Evolutionary conservation across 2,888 invertebrate species (phyloP).

Genomic region (Seira ritae): DNA sequence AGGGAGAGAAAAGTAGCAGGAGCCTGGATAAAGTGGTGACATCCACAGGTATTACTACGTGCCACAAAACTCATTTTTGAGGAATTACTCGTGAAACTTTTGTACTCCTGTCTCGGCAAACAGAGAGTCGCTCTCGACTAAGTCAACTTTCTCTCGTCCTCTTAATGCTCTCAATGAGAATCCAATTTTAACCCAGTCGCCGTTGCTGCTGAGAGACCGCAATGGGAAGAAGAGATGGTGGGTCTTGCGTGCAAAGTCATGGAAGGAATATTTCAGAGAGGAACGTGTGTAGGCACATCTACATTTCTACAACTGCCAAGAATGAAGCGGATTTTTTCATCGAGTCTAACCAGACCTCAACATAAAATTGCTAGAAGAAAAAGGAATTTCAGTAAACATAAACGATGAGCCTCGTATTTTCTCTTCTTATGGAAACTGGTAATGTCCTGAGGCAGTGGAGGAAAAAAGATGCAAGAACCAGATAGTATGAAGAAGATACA

Average conservation of each 20-base stretch:
- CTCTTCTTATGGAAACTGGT: slow-evolving; percentile 53
- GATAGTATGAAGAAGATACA: slow-evolving; percentile 4
- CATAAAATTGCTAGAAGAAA: neutral
- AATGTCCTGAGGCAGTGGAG: slow-evolving; percentile 54
- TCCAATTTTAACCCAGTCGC: neutral
- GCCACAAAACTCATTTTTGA: slow-evolving; percentile 13
- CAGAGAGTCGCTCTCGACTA: slow-evolving; percentile 74
- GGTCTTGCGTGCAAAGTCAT: neutral
- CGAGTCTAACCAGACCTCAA: neutral
- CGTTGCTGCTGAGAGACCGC: neutral
- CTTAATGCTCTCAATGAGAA: neutral
- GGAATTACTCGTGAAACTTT: slow-evolving; percentile 5
- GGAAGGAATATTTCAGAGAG: neutral
- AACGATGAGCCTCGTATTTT: slow-evolving; percentile 6
- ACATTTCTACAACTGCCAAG: neutral
- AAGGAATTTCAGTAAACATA: slow-evolving; percentile 19
- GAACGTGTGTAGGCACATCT: too few relatives aligned
- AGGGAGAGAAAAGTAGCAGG: neutral
- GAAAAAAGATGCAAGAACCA: slow-evolving; percentile 22
- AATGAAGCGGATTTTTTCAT: slow-evolving; percentile 11
- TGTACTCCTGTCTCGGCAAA: neutral
- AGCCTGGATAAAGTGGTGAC: neutral
- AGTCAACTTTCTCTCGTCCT: slow-evolving; percentile 53
- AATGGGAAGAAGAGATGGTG: slow-evolving; percentile 1
- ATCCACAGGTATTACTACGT: slow-evolving; percentile 24